These are phyloP conservation scores for Danaus melanippus DNA, from an alignment of 1,140 invertebrate genomes.

Conservation along the genomic window DNA sequence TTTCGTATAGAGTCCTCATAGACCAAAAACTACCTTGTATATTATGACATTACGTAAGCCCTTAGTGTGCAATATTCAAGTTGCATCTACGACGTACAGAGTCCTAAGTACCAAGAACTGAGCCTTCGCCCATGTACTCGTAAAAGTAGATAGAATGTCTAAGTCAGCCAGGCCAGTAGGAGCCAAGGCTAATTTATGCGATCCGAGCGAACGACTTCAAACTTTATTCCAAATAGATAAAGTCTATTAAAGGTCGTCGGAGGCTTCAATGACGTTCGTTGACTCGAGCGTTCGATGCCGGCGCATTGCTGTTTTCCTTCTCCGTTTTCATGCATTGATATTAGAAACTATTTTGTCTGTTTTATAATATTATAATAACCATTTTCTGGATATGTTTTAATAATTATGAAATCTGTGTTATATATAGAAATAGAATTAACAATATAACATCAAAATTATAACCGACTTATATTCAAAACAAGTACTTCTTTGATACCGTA, in stretches of 20 bases:
- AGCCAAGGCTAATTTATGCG: slow-evolving; percentile 68
- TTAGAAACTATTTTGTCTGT: slow-evolving; percentile 63
- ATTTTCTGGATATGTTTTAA: too few relatives aligned
- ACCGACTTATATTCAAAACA: too few relatives aligned
- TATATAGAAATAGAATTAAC: too few relatives aligned
- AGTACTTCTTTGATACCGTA: too few relatives aligned
- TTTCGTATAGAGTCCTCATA: too few relatives aligned
- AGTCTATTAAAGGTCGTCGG: slow-evolving; percentile 28
- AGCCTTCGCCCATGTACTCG: slow-evolving; percentile 67
- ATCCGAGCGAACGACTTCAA: slow-evolving; percentile 25
- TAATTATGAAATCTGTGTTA: too few relatives aligned
- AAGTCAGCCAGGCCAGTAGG: slow-evolving; percentile 70
- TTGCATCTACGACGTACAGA: slow-evolving; percentile 45
- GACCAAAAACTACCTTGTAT: slow-evolving; percentile 15
- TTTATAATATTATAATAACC: slow-evolving; percentile 1
- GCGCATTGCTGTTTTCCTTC: slow-evolving; percentile 70
- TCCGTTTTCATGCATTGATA: slow-evolving; percentile 69
- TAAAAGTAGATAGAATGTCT: slow-evolving; percentile 73
- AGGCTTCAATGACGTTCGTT: slow-evolving; percentile 70
- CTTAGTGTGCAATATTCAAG: slow-evolving; percentile 39
- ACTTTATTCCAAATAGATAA: slow-evolving; percentile 30
- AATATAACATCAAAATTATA: too few relatives aligned
- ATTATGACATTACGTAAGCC: slow-evolving; percentile 46
- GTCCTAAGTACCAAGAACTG: slow-evolving; percentile 55
- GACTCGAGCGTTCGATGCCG: slow-evolving; percentile 69